Conservation (phyloP, 2,888 invertebrate genomes). For the Meliscaeva auricollis region DNA sequence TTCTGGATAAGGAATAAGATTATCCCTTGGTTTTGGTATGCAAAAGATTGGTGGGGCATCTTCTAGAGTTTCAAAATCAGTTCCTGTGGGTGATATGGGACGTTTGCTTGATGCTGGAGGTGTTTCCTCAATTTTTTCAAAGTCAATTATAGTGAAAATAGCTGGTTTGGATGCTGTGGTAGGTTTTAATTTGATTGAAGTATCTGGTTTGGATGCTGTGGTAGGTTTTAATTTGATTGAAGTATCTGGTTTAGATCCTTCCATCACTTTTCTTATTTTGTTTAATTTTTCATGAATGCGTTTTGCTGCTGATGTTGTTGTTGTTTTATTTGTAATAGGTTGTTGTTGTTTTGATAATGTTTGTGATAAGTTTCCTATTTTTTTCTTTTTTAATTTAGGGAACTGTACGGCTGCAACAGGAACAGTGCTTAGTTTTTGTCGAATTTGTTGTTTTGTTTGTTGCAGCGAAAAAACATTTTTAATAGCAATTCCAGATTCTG, state of each 20-base stretch:
- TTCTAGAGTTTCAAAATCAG: conserved; percentile 18
- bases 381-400: not conserved
- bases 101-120: not conserved
- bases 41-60: conserved; percentile 18
- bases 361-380: not conserved
- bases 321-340: not conserved
- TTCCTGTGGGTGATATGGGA: not conserved
- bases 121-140: not conserved
- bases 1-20: too few relatives aligned
- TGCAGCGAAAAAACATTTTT: not conserved
- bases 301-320: too few relatives aligned
- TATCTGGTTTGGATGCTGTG: too few relatives aligned
- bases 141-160: conserved; percentile 25
- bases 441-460: not conserved
- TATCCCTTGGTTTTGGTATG: not conserved
- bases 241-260: too few relatives aligned
- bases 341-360: not conserved
- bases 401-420: not conserved
- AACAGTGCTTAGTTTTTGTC: not conserved
- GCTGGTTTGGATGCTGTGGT: conserved; percentile 1
- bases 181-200: not conserved
- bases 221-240: too few relatives aligned
- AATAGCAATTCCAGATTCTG: not conserved
- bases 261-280: too few relatives aligned
- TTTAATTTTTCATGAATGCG: too few relatives aligned